Conservation (phyloP, 2,888 invertebrate genomes). For the Drosophila putrida region DNA sequence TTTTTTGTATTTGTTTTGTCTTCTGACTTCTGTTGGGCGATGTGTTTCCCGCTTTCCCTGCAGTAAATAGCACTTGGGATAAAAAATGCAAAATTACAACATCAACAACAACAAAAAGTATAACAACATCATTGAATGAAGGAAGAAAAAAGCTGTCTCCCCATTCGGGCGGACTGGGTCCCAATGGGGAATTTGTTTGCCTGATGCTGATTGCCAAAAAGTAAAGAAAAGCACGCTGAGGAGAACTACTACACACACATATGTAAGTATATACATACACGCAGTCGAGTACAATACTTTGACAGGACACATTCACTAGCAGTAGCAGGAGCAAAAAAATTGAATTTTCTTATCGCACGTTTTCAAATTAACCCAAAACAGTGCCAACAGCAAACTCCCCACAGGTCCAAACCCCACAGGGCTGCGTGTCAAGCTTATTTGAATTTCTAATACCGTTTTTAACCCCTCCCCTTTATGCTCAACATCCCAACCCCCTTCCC, state of each 20-base stretch:
- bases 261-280: not conserved
- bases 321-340: conserved; percentile 50
- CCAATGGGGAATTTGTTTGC: conserved; percentile 70
- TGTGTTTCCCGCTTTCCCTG: conserved; percentile 26
- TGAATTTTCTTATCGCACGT: conserved; percentile 73
- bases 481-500: not conserved
- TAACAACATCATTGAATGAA: conserved; percentile 29
- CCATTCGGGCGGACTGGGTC: conserved; percentile 15
- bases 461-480: not conserved
- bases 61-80: conserved; percentile 46
- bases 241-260: conserved; percentile 37
- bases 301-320: conserved; percentile 35
- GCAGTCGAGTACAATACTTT: conserved; percentile 37
- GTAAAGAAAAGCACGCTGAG: conserved; percentile 26
- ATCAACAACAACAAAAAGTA: conserved; percentile 33
- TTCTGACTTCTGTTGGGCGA: conserved; percentile 31
- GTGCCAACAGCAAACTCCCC: conserved; percentile 31
- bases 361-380: conserved; percentile 73
- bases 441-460: conserved; percentile 55
- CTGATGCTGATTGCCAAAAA: conserved; percentile 75
- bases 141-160: conserved; percentile 4
- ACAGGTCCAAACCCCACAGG: conserved; percentile 19
- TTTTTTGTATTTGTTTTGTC: conserved; percentile 40
- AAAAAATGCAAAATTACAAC: conserved; percentile 64
- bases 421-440: conserved; percentile 58